A percentile compares a stretch with the other conserved stretches of the same genome.
These are phyloP conservation scores for Glyptemys insculpta DNA, from an alignment of 2,797 vertebrate species.

Conservation along the genomic window DNA sequence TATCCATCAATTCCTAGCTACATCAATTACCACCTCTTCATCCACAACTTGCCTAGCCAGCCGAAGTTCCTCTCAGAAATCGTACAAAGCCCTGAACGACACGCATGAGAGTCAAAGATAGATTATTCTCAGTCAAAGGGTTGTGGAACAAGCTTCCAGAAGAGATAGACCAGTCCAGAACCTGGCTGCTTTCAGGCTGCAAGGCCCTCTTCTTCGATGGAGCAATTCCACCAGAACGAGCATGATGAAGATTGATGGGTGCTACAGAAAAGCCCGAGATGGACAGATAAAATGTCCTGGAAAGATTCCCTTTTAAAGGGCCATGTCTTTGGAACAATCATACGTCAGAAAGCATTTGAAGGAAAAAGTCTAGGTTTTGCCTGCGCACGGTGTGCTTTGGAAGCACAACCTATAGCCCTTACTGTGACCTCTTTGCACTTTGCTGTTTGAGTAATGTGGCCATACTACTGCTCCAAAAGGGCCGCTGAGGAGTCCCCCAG, in stretches of 20 bases:
- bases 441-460: not conserved
- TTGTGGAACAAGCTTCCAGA: not conserved
- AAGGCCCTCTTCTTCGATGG: not conserved
- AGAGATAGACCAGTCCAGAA: not conserved
- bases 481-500: fast-evolving
- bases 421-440: not conserved
- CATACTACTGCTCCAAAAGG: not conserved
- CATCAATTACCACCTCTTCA: not conserved
- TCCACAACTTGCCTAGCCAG: not conserved
- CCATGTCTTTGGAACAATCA: not conserved
- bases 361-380: not conserved
- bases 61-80: not conserved
- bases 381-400: not conserved
- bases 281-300: not conserved
- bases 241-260: not conserved
- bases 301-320: not conserved
- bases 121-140: not conserved
- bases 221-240: not conserved
- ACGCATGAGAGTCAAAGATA: not conserved
- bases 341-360: not conserved
- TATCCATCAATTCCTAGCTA: not conserved
- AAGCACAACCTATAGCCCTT: not conserved
- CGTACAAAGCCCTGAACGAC: not conserved
- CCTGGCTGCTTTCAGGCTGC: not conserved
- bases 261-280: not conserved